Percentiles rank a stretch among this genome's conserved stretches.
These are phyloP conservation scores for Cryptocheilus praepositus DNA, from an alignment of 2,888 invertebrate genomes.

Conservation along the genomic window DNA sequence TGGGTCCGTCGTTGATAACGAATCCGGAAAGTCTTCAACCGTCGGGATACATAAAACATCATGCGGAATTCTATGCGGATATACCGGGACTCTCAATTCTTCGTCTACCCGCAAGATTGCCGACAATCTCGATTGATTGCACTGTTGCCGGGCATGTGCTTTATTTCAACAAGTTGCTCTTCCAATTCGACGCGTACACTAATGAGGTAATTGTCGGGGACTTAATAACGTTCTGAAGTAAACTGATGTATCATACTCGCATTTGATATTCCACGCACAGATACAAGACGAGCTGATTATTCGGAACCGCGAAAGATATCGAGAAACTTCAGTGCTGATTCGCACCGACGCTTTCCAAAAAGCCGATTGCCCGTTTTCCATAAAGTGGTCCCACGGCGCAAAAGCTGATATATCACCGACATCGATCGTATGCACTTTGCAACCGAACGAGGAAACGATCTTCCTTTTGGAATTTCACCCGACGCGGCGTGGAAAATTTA, in stretches of 20 bases:
- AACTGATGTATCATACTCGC: no score
- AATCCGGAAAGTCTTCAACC: conserved; percentile 52
- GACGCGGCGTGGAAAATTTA: conserved; percentile 52
- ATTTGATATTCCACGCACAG: no score
- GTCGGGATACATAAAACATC: conserved; percentile 40
- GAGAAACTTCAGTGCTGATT: conserved; percentile 57
- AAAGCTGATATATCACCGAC: conserved; percentile 32
- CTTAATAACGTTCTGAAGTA: no score
- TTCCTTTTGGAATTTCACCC: conserved; percentile 64
- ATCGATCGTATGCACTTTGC: conserved; percentile 55
- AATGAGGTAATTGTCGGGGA: conserved; percentile 46
- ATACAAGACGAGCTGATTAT: conserved; percentile 29
- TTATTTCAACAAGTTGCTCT: conserved; percentile 51
- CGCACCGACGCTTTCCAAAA: conserved; percentile 56
- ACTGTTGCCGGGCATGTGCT: conserved; percentile 51
- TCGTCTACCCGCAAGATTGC: conserved; percentile 40
- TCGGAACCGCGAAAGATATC: conserved; percentile 17
- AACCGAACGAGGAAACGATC: conserved; percentile 52
- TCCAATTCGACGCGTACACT: conserved; percentile 39
- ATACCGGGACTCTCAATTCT: conserved; percentile 17
- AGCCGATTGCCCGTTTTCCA: conserved; percentile 56
- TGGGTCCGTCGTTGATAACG: conserved; percentile 77
- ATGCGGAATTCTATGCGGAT: conserved; percentile 26
- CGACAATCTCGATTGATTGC: conserved; percentile 47
- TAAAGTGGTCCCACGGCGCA: conserved; percentile 55